Base-by-base conservation (phyloP, 2,888 invertebrate species). In the Petrophora chlorosata region DNA sequence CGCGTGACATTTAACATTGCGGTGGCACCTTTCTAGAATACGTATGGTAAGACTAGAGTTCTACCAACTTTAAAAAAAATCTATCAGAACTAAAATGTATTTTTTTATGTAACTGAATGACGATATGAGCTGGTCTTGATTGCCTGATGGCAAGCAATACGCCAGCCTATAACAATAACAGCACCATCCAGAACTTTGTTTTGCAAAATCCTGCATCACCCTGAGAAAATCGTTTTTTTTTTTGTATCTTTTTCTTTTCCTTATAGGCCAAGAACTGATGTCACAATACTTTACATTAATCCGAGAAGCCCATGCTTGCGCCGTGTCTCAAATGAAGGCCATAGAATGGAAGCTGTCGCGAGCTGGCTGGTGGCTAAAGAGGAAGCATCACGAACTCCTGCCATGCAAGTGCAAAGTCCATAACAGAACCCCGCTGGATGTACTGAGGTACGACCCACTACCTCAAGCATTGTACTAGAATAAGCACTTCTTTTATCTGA, bases 281-380 rank as follows among this genome's bases (percentile, higher is more conserved):
- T 70, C 82, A 0, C 71, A 81, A 0, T 92, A 88, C 56, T 85
- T 89, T 44, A 68, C 75, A 43, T 59, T 90, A 10, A 44, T 92
- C 38, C 65, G 75, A 23, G 76, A 82, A 49, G 81, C 88, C 3
- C 74, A 73, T 3, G 47, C 33, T 0, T 84, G 86, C 42, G 56
- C 76, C 0, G 67, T 82, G 3, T 83, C 90, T 0, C 73, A 83
- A 52, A 61, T 78, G 34, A 86, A 86, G 58, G 68, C 76, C 0
- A 90, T 91, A 3, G 82, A 86, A 45, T 92, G 92, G 92, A 92
- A 92, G 59, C 70, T 89, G 14, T 65, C 70, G 0, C 73, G 79
- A 14, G 56, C 72, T 0, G 75, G 79, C 5, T 92, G 92, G 85
- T 91, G 91, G 91, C 45, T 81, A 0, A 61, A 63, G n/a, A 71